A percentile compares a stretch with the other conserved stretches of the same genome.
Evolutionary conservation across 2,113 vertebrate genomes (phyloP).

Genomic region (Sardina pilchardus): DNA sequence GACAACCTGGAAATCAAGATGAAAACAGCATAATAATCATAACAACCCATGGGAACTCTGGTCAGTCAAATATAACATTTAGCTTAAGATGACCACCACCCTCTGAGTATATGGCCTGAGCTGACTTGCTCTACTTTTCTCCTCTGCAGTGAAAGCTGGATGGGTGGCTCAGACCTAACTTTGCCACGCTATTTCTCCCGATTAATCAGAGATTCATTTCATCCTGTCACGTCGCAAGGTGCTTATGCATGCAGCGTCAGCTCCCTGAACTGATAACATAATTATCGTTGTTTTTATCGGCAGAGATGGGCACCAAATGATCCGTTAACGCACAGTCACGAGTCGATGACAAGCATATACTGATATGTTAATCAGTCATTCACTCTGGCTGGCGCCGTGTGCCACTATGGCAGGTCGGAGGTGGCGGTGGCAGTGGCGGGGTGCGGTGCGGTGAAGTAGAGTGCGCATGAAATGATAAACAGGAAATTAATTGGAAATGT

Average conservation of each 20-base stretch:
- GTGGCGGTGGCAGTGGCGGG: background rate
- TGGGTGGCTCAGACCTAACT: background rate
- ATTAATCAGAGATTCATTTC: background rate
- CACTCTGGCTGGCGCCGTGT: background rate
- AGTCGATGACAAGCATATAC: conserved; percentile 9
- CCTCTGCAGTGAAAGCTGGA: background rate
- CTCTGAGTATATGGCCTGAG: background rate
- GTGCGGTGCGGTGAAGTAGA: background rate
- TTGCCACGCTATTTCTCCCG: background rate
- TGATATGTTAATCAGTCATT: conserved; percentile 21
- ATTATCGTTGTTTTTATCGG: conserved; percentile 31
- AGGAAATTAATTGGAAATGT: background rate
- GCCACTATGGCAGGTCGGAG: background rate
- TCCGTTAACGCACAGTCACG: background rate
- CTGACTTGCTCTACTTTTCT: background rate
- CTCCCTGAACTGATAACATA: conserved; percentile 10
- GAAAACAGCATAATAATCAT: too few species aligned
- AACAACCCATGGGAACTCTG: background rate
- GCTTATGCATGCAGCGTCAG: background rate
- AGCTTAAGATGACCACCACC: background rate
- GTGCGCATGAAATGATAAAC: conserved; percentile 1
- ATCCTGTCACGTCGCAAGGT: background rate
- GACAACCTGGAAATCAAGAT: too few species aligned
- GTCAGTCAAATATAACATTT: background rate
- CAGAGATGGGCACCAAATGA: conserved; percentile 13